phyloP scores from a whole-genome alignment of 2,113 vertebrate genomes.

The Eulemur rufifrons region DNA sequence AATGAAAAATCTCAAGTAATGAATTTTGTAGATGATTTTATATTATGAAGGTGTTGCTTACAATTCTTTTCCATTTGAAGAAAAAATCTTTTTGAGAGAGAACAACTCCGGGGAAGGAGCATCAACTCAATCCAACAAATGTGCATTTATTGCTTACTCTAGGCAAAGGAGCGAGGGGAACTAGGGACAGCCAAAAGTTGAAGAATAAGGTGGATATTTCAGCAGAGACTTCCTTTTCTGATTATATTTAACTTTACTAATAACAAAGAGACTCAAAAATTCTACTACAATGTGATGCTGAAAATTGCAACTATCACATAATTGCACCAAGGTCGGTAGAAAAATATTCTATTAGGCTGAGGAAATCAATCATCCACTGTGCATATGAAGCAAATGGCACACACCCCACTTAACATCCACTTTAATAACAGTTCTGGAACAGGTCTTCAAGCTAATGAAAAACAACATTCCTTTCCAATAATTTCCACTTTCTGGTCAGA shows the following conservation, averaged over 20 bases:
- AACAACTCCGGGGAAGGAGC: neutral
- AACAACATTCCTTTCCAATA: conserved; percentile 62
- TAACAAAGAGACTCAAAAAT: conserved; percentile 74
- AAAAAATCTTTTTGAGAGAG: conserved; percentile 12
- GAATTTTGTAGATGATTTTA: conserved; percentile 46
- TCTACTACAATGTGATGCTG: conserved; percentile 73
- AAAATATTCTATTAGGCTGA: conserved; percentile 74
- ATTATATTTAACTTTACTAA: conserved; percentile 74
- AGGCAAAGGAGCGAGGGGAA: neutral
- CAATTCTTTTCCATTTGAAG: conserved; percentile 9
- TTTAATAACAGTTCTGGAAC: conserved; percentile 68
- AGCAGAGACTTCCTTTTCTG: conserved; percentile 70
- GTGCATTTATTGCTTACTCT: neutral
- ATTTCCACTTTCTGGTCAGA: conserved; percentile 69
- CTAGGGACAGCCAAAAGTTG: neutral
- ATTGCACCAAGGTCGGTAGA: conserved; percentile 56
- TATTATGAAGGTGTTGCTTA: conserved; percentile 12
- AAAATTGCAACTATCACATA: conserved; percentile 66
- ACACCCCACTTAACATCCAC: conserved; percentile 67
- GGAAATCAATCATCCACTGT: conserved; percentile 72
- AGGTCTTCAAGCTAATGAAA: conserved; percentile 68
- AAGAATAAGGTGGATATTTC: conserved; percentile 67
- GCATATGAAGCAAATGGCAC: conserved; percentile 60
- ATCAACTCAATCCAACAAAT: neutral
- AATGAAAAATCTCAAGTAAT: conserved; percentile 44